Evolutionary conservation across 1,140 invertebrate species (phyloP).

Genomic region (Harlomillsia oculata): DNA sequence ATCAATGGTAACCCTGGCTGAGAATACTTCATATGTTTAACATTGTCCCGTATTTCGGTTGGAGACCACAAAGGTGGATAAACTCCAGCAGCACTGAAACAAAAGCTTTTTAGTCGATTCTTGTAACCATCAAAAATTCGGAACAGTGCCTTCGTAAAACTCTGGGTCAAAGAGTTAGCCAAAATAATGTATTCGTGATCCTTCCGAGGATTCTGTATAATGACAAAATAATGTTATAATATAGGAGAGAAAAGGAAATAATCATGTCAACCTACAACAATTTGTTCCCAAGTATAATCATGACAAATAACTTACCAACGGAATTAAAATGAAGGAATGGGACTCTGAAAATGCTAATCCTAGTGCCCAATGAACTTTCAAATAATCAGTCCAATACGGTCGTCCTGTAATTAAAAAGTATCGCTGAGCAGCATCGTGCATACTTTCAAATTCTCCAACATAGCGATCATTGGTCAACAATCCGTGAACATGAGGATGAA

Average conservation of each 20-base stretch:
- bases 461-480: slow-evolving; percentile 40
- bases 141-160: slow-evolving; percentile 41
- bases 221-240: slow-evolving; percentile 1
- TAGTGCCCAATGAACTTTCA: slow-evolving; percentile 40
- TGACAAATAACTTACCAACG: slow-evolving; percentile 38
- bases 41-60: too few relatives aligned
- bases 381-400: slow-evolving; percentile 42
- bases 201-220: slow-evolving; percentile 41
- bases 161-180: slow-evolving; percentile 36
- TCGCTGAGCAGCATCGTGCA: slow-evolving; percentile 38
- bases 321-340: slow-evolving; percentile 40
- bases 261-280: neutral
- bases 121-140: slow-evolving; percentile 41
- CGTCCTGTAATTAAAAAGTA: slow-evolving; percentile 34
- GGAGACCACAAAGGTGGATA: slow-evolving; percentile 40
- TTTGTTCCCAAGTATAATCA: neutral
- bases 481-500: slow-evolving; percentile 47
- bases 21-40: neutral
- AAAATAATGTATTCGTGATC: slow-evolving; percentile 45
- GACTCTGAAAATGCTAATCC: slow-evolving; percentile 40
- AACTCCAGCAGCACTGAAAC: slow-evolving; percentile 41
- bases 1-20: slow-evolving; percentile 33
- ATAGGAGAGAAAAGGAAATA: slow-evolving; percentile 1
- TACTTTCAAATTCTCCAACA: slow-evolving; percentile 41
- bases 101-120: slow-evolving; percentile 40